Base-by-base conservation (phyloP, 2,113 vertebrate genomes). In the Myotis lucifugus region DNA sequence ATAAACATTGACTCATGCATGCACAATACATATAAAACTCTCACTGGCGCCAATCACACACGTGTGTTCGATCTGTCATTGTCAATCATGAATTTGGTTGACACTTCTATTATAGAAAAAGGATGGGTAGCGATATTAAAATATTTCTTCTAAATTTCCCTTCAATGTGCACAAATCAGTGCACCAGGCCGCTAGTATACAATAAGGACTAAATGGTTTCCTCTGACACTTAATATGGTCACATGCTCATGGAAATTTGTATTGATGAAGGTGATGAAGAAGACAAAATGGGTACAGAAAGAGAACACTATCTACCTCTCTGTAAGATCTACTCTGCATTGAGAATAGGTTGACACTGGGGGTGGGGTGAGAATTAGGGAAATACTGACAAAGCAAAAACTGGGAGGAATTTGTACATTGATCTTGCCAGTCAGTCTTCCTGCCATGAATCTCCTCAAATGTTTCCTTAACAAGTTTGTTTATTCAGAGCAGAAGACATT, bases 401-500 rank as follows among this genome's bases (percentile, higher is more conserved):
- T 27, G 40, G 59, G 81, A 54, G 46, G 67, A 40, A 46, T 34
- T 32, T 59, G 1, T 9, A 10, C 1, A 0, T 32, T 29, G 8
- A 3, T 64, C 85, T 48, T 25, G 32, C 78, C 34, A 11, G 25
- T 48, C 37, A 32, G 15, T 12, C 48, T 74, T 23, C 78, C 69
- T 27, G 19, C 48, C 37, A 11, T 1, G 78, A 83, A 40, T 61
- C 54, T 73, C 74, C 91, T 18, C 29, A 73, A 86, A 95, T 54
- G 70, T 64, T 88, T 91, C 56, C 77, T 67, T 85, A 56, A 92
- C 64, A 64, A 46, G 87, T 92, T 83, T 96, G 87, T 90, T 92
- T 89, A 34, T 82, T 37, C 88, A 74, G 93, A 92, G 95, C 82
- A 64, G 93, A 93, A 90, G 72, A 40, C 72, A 23, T 84, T 94